These are phyloP conservation scores for Dascillus cervinus DNA, from an alignment of 2,888 invertebrate genomes.

Conservation along the genomic window DNA sequence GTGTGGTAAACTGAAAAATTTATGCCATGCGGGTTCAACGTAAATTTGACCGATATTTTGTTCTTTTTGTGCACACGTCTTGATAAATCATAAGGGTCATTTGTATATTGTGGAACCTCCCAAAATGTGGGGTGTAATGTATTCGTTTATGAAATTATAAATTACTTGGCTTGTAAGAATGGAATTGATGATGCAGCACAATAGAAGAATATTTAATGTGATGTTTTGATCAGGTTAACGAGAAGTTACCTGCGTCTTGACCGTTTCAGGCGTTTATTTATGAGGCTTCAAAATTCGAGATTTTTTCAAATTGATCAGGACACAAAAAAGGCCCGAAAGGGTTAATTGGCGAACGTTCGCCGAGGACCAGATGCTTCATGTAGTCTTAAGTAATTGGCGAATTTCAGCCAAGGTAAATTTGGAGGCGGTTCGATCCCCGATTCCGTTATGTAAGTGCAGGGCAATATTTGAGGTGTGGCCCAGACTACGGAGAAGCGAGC, in stretches of 20 bases:
- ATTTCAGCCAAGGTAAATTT: too few species aligned
- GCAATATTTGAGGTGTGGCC: slow-evolving; percentile 18
- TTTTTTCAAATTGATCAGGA: too few species aligned
- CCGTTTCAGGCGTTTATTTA: too few species aligned
- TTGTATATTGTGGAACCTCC: slow-evolving; percentile 16
- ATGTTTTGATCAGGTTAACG: slow-evolving; percentile 4
- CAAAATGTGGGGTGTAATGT: slow-evolving; percentile 15
- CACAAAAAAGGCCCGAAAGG: background rate
- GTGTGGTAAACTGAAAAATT: too few species aligned
- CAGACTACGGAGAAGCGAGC: slow-evolving; percentile 15
- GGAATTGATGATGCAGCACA: slow-evolving; percentile 7
- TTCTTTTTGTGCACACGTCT: slow-evolving; percentile 10
- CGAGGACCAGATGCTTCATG: too few species aligned
- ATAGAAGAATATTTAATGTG: slow-evolving; percentile 9
- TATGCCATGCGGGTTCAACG: slow-evolving; percentile 3
- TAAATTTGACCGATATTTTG: slow-evolving; percentile 12
- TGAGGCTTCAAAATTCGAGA: too few species aligned
- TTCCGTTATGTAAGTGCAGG: slow-evolving; percentile 7
- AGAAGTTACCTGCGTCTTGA: too few species aligned
- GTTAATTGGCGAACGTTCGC: slow-evolving; percentile 6
- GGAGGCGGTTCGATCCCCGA: background rate
- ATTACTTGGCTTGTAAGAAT: slow-evolving; percentile 11
- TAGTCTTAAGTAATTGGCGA: too few species aligned
- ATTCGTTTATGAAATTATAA: slow-evolving; percentile 14
- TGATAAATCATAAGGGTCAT: slow-evolving; percentile 19